Base-by-base conservation (phyloP, 2,888 invertebrate species). In the Lordiphosa fenestrarum region DNA sequence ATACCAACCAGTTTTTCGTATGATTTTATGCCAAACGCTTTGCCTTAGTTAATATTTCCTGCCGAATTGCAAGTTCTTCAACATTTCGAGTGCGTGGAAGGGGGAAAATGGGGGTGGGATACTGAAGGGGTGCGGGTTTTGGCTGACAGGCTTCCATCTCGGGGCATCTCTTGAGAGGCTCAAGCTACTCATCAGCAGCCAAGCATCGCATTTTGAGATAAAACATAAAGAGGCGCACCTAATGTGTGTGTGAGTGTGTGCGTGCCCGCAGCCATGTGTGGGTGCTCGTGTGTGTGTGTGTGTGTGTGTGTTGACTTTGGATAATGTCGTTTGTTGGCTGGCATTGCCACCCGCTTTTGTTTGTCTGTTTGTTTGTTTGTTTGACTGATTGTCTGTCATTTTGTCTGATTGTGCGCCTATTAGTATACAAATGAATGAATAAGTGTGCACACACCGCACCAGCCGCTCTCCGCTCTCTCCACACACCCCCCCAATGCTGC, bases 361-460 rank as follows among this genome's bases (percentile, higher is more conserved):
- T 53, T 47, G 63, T 59, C 50, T 47, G 65, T 64, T 44, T 42
- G 19, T 19, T 15, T 15, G 74, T 67, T 71, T 71, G 74, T 83
- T 75, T 77, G 77, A 70, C 73, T 67, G 77, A 77, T 77, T 77
- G 73, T 70, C 61, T 73, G 73, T 67, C 71, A 70, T 77, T 77
- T 67, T 70, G 81, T 77, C 77, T 76, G 77, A 80, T 83, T 78
- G 77, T 81, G 68, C 81, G 84, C 77, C 81, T 83, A 78, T 78
- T 78, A 83, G 84, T 73, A 76, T 66, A 83, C 81, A 78, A 78
- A 83, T 78, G 76, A 80, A 78, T 81, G 77, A 83, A 80, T 83
- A 77, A 77, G 65, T 78, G 65, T 44, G 54, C 74, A 68, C 73
- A 63, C 63, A 59, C 59, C 30, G 30, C 23, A 41, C 15, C 44